Conservation (phyloP, 2,797 vertebrate species). For the Malurus leucopterus region DNA sequence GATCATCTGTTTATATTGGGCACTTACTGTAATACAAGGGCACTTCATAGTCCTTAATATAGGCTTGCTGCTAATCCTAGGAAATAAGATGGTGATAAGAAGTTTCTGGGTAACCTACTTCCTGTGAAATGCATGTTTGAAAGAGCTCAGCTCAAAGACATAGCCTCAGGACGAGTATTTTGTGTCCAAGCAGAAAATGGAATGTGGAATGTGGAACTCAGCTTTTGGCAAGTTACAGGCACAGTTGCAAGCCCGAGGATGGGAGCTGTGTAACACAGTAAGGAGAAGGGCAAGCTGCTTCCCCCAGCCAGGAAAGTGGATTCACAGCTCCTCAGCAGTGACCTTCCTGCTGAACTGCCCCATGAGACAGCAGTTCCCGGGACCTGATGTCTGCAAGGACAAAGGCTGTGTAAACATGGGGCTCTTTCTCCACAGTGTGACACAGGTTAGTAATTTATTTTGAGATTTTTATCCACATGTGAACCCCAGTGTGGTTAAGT, state of each 20-base stretch:
- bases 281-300: background rate
- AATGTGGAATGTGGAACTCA: background rate
- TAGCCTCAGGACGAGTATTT: background rate
- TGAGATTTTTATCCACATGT: background rate
- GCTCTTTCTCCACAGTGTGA: background rate
- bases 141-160: background rate
- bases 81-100: background rate
- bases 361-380: background rate
- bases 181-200: background rate
- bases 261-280: background rate
- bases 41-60: background rate
- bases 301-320: background rate
- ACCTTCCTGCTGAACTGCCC: background rate
- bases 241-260: background rate
- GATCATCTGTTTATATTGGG: background rate
- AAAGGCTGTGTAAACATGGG: background rate
- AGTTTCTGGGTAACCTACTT: background rate
- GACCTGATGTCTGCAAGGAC: background rate
- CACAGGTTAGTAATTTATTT: background rate
- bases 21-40: background rate
- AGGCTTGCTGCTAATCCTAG: background rate
- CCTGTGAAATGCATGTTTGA: background rate
- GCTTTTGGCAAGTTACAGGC: background rate
- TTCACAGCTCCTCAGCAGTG: background rate
- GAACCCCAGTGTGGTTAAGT: background rate